A percentile compares a stretch with the other conserved stretches of the same genome.
Conservation (phyloP, 2,797 vertebrate genomes). For the Gymnopithys bicolor region DNA sequence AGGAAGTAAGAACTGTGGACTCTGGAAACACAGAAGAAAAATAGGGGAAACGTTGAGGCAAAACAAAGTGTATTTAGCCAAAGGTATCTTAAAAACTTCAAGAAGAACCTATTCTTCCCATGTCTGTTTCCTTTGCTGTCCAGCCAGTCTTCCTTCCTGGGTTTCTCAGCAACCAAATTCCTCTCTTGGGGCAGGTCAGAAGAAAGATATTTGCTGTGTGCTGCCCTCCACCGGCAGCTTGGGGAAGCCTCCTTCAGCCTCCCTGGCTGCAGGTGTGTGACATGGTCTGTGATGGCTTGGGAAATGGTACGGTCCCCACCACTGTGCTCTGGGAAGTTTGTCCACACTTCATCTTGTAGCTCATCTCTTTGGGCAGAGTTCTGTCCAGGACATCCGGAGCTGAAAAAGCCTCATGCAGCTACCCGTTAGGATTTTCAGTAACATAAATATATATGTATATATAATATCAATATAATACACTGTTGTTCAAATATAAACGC, state of each 20-base stretch:
- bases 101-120: neutral
- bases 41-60: neutral
- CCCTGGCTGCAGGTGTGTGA: neutral
- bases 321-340: rapidly evolving
- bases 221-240: neutral
- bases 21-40: neutral
- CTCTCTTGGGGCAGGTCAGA: neutral
- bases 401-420: neutral
- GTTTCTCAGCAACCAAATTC: neutral
- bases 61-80: neutral
- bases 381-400: neutral
- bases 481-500: neutral
- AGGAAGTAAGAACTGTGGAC: neutral
- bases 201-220: neutral
- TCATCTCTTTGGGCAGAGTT: neutral
- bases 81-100: neutral
- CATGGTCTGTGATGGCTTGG: neutral
- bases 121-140: neutral
- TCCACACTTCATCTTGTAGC: neutral
- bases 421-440: neutral
- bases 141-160: neutral
- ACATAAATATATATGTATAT: neutral
- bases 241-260: neutral
- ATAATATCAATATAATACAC: neutral
- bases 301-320: rapidly evolving